Evolutionary conservation across 2,888 invertebrate species (phyloP), one percentile per base, ranked within the genome.

Genomic region (Emmelina monodactyla): DNA sequence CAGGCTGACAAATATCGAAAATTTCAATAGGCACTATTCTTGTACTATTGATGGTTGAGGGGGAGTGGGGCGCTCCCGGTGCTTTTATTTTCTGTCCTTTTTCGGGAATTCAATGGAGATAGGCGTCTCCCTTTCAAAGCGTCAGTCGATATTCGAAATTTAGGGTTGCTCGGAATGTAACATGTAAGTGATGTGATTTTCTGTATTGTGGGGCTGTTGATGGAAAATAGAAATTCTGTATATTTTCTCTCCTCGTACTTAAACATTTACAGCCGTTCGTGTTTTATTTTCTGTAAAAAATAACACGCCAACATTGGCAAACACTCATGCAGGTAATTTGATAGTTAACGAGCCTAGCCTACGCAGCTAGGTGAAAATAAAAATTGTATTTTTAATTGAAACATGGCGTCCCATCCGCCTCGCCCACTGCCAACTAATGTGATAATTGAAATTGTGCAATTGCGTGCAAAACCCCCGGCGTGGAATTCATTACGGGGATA

Each of bases 371-470:
- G n/a, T 7, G 3, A 25, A 25, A 25, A 25, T n/a, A 25, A 3
- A 25, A 25, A 9, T n/a, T 25, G 9, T 25, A 25, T 6, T 25
- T 25, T 25, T 25, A 25, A 25, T 25, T 25, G 25, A 10, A 25
- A 25, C 15, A 30, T 30, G 30, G 10, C 30, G 30, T 25, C 9
- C 25, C 49, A 45, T 38, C 50, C 43, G 55, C 58, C 62, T 52
- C 60, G 43, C 59, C 59, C 55, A 53, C 55, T 58, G 57, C 61
- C 62, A 68, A 70, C 25, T 79, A 80, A 79, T 80, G 69, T 61
- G 70, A 76, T 81, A 81, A 81, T 81, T 81, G 80, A 79, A 80
- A 80, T 75, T 75, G 78, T 79, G 80, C 78, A 79, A 79, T 79
- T 75, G 78, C 80, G 78, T 81, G 80, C 78, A 61, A 78, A 75